Conservation (phyloP, 2,797 vertebrate genomes). For the Girardinus metallicus region DNA sequence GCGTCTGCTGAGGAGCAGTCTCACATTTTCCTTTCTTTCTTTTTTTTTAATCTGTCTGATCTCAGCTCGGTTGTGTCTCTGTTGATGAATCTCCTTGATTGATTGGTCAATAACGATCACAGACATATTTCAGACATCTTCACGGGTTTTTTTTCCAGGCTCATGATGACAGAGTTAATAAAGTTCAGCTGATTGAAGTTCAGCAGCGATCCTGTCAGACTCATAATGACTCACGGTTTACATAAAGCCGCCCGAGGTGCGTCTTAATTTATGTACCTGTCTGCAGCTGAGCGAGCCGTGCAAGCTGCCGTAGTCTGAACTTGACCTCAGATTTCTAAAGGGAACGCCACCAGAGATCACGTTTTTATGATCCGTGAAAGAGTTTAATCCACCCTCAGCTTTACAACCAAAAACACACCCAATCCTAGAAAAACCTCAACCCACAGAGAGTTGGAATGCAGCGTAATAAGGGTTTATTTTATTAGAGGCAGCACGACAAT, state of each 20-base stretch:
- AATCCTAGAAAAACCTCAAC: not conserved
- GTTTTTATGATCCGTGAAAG: constrained; percentile 3
- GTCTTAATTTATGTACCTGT: constrained; percentile 22
- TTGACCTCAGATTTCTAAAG: constrained; percentile 2
- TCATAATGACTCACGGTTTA: constrained; percentile 23
- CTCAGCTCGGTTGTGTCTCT: not conserved
- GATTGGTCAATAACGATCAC: not conserved
- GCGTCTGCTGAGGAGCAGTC: constrained; percentile 3
- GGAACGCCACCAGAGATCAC: constrained; percentile 2
- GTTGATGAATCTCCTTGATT: not conserved
- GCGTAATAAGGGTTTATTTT: not conserved
- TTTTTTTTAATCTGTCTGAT: not conserved
- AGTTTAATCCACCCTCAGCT: not conserved
- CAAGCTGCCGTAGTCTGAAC: constrained; percentile 3
- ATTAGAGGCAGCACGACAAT: not conserved
- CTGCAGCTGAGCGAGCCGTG: not conserved
- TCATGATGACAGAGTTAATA: constrained; percentile 1
- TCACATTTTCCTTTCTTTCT: not conserved
- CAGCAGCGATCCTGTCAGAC: not conserved
- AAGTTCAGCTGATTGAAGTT: constrained; percentile 21
- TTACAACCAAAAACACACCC: not conserved
- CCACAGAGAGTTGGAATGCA: not conserved
- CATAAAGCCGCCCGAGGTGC: not conserved
- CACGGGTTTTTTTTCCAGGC: not conserved
- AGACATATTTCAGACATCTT: not conserved